A percentile compares a stretch with the other conserved stretches of the same genome.
These are phyloP conservation scores for Todiramphus chloris DNA, from an alignment of 2,113 vertebrate genomes.

Conservation along the genomic window DNA sequence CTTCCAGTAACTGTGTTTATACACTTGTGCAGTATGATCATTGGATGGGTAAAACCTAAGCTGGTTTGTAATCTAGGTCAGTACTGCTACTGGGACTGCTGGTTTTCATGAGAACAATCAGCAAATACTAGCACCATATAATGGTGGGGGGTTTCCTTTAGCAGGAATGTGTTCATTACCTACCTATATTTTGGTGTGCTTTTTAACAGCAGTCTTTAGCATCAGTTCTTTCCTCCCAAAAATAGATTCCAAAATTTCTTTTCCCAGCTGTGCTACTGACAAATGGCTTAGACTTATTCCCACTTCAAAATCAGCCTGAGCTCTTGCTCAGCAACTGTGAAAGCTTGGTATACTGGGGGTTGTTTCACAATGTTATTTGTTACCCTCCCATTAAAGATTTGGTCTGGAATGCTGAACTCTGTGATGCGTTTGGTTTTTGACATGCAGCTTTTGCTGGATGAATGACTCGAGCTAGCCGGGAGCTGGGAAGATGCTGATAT, in stretches of 20 bases:
- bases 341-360: neutral
- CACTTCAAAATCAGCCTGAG: neutral
- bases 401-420: neutral
- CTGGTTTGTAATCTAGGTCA: neutral
- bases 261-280: neutral
- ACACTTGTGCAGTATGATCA: neutral
- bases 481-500: neutral
- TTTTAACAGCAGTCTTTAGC: neutral
- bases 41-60: neutral
- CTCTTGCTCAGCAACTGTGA: neutral
- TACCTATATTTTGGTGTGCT: neutral
- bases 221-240: neutral
- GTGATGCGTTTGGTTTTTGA: neutral
- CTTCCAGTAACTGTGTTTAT: neutral
- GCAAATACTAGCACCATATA: neutral
- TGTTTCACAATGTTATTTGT: neutral
- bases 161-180: neutral
- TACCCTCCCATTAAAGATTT: neutral
- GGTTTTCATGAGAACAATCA: neutral
- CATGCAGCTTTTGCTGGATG: neutral
- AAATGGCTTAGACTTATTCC: neutral
- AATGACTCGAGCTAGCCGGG: neutral
- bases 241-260: neutral
- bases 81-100: neutral
- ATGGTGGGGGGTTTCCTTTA: neutral